Percentiles rank a stretch among this genome's conserved stretches.
Conservation (phyloP, 2,888 invertebrate genomes). For the Tetropium fuscum region DNA sequence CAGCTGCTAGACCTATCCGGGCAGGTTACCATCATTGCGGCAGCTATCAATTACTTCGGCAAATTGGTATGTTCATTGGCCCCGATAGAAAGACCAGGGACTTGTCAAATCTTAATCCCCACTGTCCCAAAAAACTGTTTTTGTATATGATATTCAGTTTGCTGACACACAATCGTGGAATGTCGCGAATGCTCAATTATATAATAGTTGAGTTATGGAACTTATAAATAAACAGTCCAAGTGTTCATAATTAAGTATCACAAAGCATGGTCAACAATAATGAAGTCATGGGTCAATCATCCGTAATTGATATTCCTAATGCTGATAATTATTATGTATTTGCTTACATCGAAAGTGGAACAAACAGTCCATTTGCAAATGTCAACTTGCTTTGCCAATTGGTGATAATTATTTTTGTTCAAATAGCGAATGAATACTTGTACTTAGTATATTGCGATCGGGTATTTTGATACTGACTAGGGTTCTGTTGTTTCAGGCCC, state of each 20-base stretch:
- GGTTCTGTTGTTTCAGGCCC: slow-evolving; percentile 31
- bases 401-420: not conserved
- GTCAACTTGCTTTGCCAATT: not conserved
- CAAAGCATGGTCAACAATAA: slow-evolving; percentile 22
- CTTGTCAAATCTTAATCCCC: too few relatives aligned
- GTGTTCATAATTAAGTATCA: slow-evolving; percentile 33
- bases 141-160: too few relatives aligned
- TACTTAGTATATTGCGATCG: not conserved
- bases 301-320: slow-evolving; percentile 25
- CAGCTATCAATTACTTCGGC: too few relatives aligned
- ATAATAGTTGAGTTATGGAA: not conserved
- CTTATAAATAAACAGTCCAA: slow-evolving; percentile 12
- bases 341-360: not conserved
- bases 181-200: not conserved
- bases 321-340: slow-evolving; percentile 1
- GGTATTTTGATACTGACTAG: not conserved
- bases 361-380: not conserved
- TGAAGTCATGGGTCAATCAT: slow-evolving; percentile 29
- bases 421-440: not conserved
- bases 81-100: too few relatives aligned
- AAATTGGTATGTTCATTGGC: too few relatives aligned
- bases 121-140: too few relatives aligned
- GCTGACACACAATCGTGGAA: too few relatives aligned
- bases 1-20: too few relatives aligned
- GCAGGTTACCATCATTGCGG: too few relatives aligned